Evolutionary conservation across 1,140 invertebrate species (phyloP).

Genomic region (Drosophila biarmipes): DNA sequence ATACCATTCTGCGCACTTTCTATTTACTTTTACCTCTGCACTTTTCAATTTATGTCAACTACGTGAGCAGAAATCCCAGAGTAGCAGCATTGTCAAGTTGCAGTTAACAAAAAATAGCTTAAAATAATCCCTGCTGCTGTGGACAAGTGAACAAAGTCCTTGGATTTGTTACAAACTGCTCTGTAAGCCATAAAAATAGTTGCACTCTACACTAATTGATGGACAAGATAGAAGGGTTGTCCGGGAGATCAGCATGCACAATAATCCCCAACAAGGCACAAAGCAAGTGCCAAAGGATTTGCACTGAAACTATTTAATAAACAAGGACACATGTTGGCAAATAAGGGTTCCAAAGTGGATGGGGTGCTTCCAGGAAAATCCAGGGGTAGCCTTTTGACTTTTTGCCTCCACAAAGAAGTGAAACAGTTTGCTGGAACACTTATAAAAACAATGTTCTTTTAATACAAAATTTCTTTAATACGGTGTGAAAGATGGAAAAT

Average conservation of each 20-base stretch:
- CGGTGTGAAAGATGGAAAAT: no score
- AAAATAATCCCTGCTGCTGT: slow-evolving; percentile 34
- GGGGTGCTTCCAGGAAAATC: background rate
- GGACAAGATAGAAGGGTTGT: slow-evolving; percentile 46
- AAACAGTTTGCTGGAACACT: background rate
- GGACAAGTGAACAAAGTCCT: slow-evolving; percentile 40
- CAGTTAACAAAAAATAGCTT: slow-evolving; percentile 42
- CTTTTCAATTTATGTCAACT: slow-evolving; percentile 46
- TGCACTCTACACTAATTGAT: slow-evolving; percentile 43
- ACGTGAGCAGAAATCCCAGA: slow-evolving; percentile 35
- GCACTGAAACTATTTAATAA: slow-evolving; percentile 41
- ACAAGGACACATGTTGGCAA: slow-evolving; percentile 28
- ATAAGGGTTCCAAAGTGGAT: background rate
- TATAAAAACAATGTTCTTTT: no score
- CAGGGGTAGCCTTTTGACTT: slow-evolving; percentile 18
- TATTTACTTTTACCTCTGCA: slow-evolving; percentile 18
- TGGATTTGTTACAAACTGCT: slow-evolving; percentile 42
- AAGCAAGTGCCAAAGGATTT: slow-evolving; percentile 37
- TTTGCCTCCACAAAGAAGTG: background rate
- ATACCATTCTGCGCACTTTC: slow-evolving; percentile 3
- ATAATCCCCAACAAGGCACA: slow-evolving; percentile 33
- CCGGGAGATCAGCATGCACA: slow-evolving; percentile 17
- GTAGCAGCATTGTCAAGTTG: slow-evolving; percentile 16
- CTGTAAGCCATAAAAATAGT: slow-evolving; percentile 47
- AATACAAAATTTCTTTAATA: no score